These are phyloP conservation scores for Lytechinus variegatus DNA, from an alignment of 35 echinoderm and acorn worm genomes.

Conservation along the genomic window DNA sequence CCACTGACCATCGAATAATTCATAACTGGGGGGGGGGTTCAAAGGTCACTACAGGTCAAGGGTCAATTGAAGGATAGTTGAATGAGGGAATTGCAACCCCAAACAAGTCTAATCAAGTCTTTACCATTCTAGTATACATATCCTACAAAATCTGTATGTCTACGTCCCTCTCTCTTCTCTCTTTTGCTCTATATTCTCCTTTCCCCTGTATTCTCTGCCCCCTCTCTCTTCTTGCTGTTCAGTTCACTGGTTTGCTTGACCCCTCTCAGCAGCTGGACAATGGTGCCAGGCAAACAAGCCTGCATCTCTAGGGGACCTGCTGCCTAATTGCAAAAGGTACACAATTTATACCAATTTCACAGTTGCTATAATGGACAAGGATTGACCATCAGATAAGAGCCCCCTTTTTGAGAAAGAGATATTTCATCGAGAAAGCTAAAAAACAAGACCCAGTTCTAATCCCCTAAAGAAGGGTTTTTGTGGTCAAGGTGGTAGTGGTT, in stretches of 20 bases:
- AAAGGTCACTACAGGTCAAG: neutral
- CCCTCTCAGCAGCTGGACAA: neutral
- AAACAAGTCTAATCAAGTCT: neutral
- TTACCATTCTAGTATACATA: neutral
- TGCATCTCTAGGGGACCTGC: neutral
- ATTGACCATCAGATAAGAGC: neutral
- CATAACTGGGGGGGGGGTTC: neutral
- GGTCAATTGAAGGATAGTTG: neutral
- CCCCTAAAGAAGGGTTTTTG: neutral
- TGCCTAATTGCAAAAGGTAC: slow-evolving; percentile 17
- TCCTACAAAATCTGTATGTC: neutral
- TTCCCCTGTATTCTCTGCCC: no score
- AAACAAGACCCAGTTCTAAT: neutral
- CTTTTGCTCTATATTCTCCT: neutral
- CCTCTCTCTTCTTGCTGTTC: no score
- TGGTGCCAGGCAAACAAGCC: neutral
- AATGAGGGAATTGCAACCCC: neutral
- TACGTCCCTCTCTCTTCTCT: neutral
- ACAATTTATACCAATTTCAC: slow-evolving; percentile 20
- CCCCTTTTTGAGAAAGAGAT: neutral
- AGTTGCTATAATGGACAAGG: slow-evolving; percentile 11
- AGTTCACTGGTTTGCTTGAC: neutral
- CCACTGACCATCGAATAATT: neutral
- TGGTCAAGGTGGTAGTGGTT: neutral
- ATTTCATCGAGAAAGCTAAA: neutral